These are phyloP conservation scores for Trissolcus brochymenae DNA, from an alignment of 2,888 invertebrate species.

Conservation along the genomic window DNA sequence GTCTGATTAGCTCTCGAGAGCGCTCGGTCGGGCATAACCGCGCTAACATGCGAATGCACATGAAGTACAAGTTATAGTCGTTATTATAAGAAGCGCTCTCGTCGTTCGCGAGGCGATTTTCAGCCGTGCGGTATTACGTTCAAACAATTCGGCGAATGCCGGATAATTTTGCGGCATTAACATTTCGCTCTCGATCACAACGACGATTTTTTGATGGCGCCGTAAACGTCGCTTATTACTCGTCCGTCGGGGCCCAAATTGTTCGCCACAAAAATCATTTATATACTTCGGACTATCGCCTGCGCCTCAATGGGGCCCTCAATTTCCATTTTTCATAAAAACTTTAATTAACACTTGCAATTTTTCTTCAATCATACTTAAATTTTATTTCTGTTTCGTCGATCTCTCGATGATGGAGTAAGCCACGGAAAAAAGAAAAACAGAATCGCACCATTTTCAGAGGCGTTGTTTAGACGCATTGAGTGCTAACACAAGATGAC, in stretches of 20 bases:
- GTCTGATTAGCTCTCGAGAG: slow-evolving; percentile 72
- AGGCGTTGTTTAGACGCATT: slow-evolving; percentile 1
- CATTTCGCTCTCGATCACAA: slow-evolving; percentile 37
- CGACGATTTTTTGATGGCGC: slow-evolving; percentile 38
- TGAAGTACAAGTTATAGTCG: slow-evolving; percentile 48
- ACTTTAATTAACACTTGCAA: no score
- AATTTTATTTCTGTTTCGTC: no score
- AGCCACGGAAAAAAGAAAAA: no score
- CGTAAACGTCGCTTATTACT: slow-evolving; percentile 29
- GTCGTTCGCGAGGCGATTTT: slow-evolving; percentile 48
- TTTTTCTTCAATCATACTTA: no score
- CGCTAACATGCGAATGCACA: slow-evolving; percentile 57
- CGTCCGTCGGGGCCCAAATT: neutral
- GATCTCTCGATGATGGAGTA: no score
- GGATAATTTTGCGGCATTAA: slow-evolving; percentile 53
- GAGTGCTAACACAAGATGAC: slow-evolving; percentile 13
- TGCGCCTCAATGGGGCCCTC: no score
- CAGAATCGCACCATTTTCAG: no score
- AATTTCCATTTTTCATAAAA: no score
- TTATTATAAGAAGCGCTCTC: slow-evolving; percentile 51
- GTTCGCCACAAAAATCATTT: neutral
- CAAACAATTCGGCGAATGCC: slow-evolving; percentile 50
- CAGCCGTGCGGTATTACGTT: slow-evolving; percentile 26
- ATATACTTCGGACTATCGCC: no score
- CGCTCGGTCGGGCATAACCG: slow-evolving; percentile 64